These are phyloP conservation scores for Acrocephalus arundinaceus DNA, from an alignment of 2,113 vertebrate genomes.

Conservation along the genomic window DNA sequence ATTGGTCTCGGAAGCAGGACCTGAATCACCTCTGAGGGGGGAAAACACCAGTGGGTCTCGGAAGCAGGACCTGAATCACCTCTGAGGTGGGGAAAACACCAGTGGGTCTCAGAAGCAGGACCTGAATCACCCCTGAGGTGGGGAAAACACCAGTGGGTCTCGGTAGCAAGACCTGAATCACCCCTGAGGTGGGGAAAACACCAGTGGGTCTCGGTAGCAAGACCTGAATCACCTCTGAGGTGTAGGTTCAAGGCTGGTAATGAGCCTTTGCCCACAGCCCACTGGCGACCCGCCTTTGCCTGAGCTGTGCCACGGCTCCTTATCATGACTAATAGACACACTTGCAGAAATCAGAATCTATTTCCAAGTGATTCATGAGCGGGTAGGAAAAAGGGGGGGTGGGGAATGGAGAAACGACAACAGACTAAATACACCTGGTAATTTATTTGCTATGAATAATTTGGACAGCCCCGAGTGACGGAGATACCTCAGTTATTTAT, in stretches of 20 bases:
- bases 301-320: background rate
- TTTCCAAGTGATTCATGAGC: constrained; percentile 48
- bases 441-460: constrained; percentile 64
- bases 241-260: background rate
- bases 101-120: rapidly evolving
- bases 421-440: constrained; percentile 56
- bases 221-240: background rate
- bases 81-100: background rate
- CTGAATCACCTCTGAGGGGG: background rate
- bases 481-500: constrained; percentile 58
- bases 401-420: background rate
- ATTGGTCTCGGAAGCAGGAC: too few species aligned
- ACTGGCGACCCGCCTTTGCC: background rate
- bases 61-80: background rate
- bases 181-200: background rate
- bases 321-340: constrained; percentile 44
- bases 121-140: background rate
- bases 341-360: constrained; percentile 41
- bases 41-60: rapidly evolving
- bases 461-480: constrained; percentile 4
- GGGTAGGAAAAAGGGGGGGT: background rate
- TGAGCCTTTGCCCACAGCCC: background rate
- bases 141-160: rapidly evolving
- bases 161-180: background rate
- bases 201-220: rapidly evolving